These are phyloP conservation scores for Donacobius atricapilla DNA, from an alignment of 2,113 vertebrate species.

Conservation along the genomic window DNA sequence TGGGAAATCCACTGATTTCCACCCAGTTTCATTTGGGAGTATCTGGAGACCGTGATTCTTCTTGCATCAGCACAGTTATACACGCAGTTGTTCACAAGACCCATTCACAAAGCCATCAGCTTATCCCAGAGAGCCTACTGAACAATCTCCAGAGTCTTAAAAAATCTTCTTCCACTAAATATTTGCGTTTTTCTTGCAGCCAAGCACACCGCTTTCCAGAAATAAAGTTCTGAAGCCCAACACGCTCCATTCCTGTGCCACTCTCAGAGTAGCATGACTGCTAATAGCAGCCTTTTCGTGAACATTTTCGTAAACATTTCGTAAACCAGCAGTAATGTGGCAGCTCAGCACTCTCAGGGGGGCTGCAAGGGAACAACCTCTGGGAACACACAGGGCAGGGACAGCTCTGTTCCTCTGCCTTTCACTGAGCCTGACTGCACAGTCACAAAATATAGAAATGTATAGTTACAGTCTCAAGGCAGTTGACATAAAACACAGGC, in stretches of 20 bases:
- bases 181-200: not conserved
- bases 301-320: not conserved
- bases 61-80: not conserved
- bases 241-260: not conserved
- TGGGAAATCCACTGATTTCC: not conserved
- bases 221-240: not conserved
- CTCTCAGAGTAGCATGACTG: not conserved
- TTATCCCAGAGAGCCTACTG: not conserved
- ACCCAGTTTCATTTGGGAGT: not conserved
- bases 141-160: not conserved
- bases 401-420: not conserved
- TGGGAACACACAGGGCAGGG: not conserved
- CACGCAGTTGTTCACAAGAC: not conserved
- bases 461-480: not conserved
- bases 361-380: not conserved
- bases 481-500: not conserved
- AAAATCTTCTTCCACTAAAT: not conserved
- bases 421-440: not conserved
- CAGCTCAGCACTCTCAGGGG: not conserved
- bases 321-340: fast-evolving
- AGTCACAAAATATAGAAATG: not conserved
- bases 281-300: not conserved
- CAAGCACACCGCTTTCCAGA: not conserved
- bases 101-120: not conserved
- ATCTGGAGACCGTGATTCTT: not conserved